A percentile compares a stretch with the other conserved stretches of the same genome.
Conservation (phyloP, 2,888 invertebrate species). For the Scaptodrosophila latifasciaeformis region DNA sequence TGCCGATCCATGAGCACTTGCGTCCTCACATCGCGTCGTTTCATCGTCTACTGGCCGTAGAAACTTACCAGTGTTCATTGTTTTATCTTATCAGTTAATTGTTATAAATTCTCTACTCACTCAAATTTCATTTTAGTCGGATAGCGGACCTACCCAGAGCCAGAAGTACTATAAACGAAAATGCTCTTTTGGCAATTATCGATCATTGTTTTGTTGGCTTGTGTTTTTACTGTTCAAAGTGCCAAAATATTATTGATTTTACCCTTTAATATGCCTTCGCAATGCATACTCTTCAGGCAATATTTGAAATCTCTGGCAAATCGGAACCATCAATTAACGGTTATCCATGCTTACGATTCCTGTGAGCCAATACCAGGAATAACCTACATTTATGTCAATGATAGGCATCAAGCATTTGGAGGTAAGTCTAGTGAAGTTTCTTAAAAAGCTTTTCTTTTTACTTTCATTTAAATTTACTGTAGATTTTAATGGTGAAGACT, state of each 20-base stretch:
- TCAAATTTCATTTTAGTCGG: slow-evolving; percentile 14
- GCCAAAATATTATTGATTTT: slow-evolving; percentile 46
- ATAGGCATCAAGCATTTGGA: slow-evolving; percentile 7
- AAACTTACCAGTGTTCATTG: background rate
- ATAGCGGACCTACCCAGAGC: background rate
- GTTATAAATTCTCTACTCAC: too few species aligned
- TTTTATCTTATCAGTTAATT: slow-evolving; percentile 20
- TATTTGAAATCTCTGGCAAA: slow-evolving; percentile 61
- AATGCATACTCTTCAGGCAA: slow-evolving; percentile 60
- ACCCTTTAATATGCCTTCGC: slow-evolving; percentile 49
- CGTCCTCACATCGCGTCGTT: slow-evolving; percentile 38
- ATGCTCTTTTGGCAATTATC: too few species aligned
- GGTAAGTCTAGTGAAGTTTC: slow-evolving; percentile 19
- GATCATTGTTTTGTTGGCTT: too few species aligned
- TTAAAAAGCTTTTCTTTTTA: background rate
- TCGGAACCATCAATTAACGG: slow-evolving; percentile 72
- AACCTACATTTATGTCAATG: slow-evolving; percentile 24
- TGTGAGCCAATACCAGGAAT: slow-evolving; percentile 21
- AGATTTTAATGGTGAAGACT: slow-evolving; percentile 7
- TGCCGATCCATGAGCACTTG: background rate
- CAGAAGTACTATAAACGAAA: slow-evolving; percentile 6
- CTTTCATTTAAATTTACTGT: background rate
- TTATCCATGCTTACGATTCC: slow-evolving; percentile 60
- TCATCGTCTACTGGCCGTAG: slow-evolving; percentile 24
- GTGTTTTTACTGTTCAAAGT: slow-evolving; percentile 1